A percentile compares a stretch with the other conserved stretches of the same genome.
Conservation (phyloP, 2,888 invertebrate species). For the Hermaeophaga mercurialis region DNA sequence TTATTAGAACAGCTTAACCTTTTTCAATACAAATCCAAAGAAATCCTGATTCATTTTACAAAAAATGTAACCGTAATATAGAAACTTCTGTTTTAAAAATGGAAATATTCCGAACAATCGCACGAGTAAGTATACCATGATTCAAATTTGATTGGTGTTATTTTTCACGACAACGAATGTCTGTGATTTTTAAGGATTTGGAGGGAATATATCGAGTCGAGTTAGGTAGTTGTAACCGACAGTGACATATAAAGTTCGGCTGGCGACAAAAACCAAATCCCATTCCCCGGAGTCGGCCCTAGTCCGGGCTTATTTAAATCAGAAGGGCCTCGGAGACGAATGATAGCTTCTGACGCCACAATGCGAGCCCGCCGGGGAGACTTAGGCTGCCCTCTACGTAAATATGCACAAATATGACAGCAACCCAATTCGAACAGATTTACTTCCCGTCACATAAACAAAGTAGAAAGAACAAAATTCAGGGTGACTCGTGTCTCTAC, state of each 20-base stretch:
- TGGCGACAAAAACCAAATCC: constrained; percentile 58
- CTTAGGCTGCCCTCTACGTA: constrained; percentile 50
- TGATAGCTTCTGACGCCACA: constrained; percentile 58
- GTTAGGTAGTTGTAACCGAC: constrained; percentile 55
- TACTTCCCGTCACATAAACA: constrained; percentile 33
- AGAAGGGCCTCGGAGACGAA: constrained; percentile 56
- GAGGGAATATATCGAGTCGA: constrained; percentile 52
- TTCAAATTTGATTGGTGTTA: constrained; percentile 45
- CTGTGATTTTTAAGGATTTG: constrained; percentile 48
- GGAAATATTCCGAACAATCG: constrained; percentile 29
- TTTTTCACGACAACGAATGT: constrained; percentile 44
- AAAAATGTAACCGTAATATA: no score
- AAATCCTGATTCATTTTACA: no score
- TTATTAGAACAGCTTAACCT: no score
- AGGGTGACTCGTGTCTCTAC: background rate
- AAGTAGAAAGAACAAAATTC: constrained; percentile 14
- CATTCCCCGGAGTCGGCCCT: constrained; percentile 53
- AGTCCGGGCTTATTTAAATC: constrained; percentile 59
- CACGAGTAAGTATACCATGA: constrained; percentile 30
- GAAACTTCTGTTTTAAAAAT: constrained; percentile 20
- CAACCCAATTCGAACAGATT: constrained; percentile 34
- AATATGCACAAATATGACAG: constrained; percentile 49
- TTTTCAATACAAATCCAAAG: no score
- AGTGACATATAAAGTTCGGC: constrained; percentile 56
- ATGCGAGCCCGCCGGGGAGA: constrained; percentile 45